A percentile compares a stretch with the other conserved stretches of the same genome.
Evolutionary conservation across 2,888 invertebrate genomes (phyloP).

Genomic region (Latrodectus elegans): DNA sequence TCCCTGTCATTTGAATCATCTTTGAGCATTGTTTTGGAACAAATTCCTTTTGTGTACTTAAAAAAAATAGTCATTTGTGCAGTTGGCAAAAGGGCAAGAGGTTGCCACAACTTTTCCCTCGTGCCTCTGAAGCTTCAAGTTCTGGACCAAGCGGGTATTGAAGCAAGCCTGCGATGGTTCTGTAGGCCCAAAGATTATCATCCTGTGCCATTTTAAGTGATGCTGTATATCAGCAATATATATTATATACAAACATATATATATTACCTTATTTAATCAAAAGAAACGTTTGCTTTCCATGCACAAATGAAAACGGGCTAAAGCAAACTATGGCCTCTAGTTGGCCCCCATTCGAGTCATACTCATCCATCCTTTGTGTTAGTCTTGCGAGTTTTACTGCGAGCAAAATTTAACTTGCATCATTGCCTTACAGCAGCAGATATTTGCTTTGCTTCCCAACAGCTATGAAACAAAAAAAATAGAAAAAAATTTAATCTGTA

Average conservation of each 20-base stretch:
- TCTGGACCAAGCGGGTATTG: slow-evolving; percentile 41
- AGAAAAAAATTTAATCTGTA: slow-evolving; percentile 1
- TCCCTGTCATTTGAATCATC: neutral
- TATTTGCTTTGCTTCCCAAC: slow-evolving; percentile 30
- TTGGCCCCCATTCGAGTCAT: slow-evolving; percentile 24
- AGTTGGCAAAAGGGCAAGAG: slow-evolving; percentile 22
- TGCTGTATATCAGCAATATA: slow-evolving; percentile 49
- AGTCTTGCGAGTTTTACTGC: slow-evolving; percentile 18
- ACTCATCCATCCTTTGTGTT: slow-evolving; percentile 48
- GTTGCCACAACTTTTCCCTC: slow-evolving; percentile 27
- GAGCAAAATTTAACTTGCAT: slow-evolving; percentile 42
- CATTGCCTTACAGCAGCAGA: slow-evolving; percentile 31
- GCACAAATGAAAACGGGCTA: slow-evolving; percentile 51
- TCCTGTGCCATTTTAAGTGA: slow-evolving; percentile 65
- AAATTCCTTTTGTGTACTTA: slow-evolving; percentile 30
- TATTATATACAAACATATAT: slow-evolving; percentile 50
- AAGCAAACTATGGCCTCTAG: slow-evolving; percentile 37
- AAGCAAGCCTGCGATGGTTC: slow-evolving; percentile 18
- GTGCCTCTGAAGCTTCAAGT: slow-evolving; percentile 38
- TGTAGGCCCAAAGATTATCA: slow-evolving; percentile 65
- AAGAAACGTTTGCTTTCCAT: slow-evolving; percentile 54
- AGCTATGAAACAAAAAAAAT: slow-evolving; percentile 1
- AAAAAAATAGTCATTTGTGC: neutral
- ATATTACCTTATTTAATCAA: slow-evolving; percentile 66
- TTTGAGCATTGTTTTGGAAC: slow-evolving; percentile 20